phyloP scores from a whole-genome alignment of 2,797 vertebrate genomes.

The Linurgus olivaceus region DNA sequence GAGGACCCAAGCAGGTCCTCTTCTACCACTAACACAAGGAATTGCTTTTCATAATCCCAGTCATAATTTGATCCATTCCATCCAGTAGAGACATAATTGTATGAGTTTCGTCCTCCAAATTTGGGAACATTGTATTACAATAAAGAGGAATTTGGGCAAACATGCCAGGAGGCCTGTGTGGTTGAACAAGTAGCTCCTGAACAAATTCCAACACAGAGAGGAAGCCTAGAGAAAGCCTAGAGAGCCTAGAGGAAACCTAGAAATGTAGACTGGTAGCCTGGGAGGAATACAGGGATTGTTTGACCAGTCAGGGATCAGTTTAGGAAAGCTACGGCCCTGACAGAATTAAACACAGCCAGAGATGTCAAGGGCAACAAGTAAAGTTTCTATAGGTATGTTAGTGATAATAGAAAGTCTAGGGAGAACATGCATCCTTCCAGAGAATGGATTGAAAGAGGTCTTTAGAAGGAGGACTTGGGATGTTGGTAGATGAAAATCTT shows the following conservation, averaged over 20 bases:
- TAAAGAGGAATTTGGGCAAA: not conserved
- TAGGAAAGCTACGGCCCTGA: not conserved
- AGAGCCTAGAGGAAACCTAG: not conserved
- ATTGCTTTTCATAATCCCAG: not conserved
- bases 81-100: not conserved
- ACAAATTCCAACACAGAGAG: not conserved
- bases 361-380: not conserved
- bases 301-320: not conserved
- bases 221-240: not conserved
- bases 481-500: not conserved
- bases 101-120: not conserved
- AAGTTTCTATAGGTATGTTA: not conserved
- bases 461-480: not conserved
- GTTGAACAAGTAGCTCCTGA: not conserved
- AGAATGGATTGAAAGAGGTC: not conserved
- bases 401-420: not conserved
- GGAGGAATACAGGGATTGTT: not conserved
- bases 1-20: not conserved
- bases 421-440: not conserved
- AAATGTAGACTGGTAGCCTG: not conserved
- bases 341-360: not conserved
- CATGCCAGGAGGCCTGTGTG: not conserved
- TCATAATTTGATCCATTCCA: not conserved
- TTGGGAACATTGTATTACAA: not conserved
- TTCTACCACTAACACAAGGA: not conserved